Percentiles rank a stretch among this genome's conserved stretches.
phyloP scores from a whole-genome alignment of 2,797 vertebrate genomes.

The Bucorvus abyssinicus region DNA sequence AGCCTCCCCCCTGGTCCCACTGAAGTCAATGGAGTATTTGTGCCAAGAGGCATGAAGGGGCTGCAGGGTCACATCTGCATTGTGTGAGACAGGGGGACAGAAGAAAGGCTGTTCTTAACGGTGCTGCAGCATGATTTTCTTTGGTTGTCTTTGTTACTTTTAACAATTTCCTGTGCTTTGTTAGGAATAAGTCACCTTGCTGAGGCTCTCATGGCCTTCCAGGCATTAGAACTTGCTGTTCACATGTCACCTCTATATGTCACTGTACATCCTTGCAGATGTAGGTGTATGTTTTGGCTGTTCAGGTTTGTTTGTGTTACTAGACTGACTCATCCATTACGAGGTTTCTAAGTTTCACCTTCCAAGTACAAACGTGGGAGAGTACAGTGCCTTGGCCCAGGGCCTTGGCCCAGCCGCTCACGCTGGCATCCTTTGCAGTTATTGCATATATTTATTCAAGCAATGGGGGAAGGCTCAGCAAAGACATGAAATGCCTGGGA shows the following conservation, averaged over 20 bases:
- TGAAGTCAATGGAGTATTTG: neutral
- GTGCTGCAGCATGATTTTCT: neutral
- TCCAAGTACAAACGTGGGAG: fast-evolving
- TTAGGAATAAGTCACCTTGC: neutral
- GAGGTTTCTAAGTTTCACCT: neutral
- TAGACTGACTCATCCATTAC: neutral
- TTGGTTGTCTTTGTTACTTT: neutral
- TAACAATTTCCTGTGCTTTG: neutral
- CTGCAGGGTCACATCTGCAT: neutral
- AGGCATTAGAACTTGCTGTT: slow-evolving; percentile 11
- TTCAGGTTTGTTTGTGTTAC: neutral
- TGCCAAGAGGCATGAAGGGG: neutral
- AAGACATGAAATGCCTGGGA: neutral
- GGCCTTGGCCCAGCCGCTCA: neutral
- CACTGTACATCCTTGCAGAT: neutral
- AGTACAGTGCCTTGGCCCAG: neutral
- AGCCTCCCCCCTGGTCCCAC: neutral
- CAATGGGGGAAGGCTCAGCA: neutral
- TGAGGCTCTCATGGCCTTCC: neutral
- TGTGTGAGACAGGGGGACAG: neutral
- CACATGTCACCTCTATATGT: neutral
- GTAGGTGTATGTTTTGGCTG: neutral
- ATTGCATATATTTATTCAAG: neutral
- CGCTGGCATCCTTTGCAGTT: neutral
- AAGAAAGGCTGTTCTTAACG: neutral